These are phyloP conservation scores for Muricea muricata DNA, from an alignment of 92 coral and sea anemone genomes.

Conservation along the genomic window DNA sequence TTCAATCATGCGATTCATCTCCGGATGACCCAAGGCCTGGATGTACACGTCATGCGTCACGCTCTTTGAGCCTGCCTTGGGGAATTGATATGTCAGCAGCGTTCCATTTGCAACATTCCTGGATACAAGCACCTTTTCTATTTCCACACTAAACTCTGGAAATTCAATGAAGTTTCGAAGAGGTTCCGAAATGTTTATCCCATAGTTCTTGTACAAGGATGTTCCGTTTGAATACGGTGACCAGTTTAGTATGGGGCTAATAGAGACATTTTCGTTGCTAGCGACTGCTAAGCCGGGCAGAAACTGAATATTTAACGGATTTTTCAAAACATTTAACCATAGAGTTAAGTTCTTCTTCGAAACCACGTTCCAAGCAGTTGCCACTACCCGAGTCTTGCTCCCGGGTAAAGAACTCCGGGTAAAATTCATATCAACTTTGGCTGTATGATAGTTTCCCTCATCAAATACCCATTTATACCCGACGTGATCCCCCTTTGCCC, in stretches of 20 bases:
- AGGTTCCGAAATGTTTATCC: background rate
- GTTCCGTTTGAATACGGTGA: background rate
- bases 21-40: slow-evolving; percentile 29
- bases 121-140: background rate
- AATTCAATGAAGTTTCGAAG: background rate
- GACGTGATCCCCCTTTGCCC: slow-evolving; percentile 17
- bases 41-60: background rate
- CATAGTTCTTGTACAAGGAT: background rate
- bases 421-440: background rate
- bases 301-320: slow-evolving; percentile 14
- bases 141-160: background rate
- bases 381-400: background rate
- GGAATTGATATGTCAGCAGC: slow-evolving; percentile 2
- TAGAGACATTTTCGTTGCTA: background rate
- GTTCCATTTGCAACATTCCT: slow-evolving; percentile 10
- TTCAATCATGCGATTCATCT: slow-evolving; percentile 3
- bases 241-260: slow-evolving; percentile 3
- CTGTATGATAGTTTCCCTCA: no score
- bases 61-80: slow-evolving; percentile 4
- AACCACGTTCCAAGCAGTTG: background rate
- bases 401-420: background rate
- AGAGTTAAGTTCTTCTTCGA: background rate
- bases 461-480: slow-evolving; percentile 7
- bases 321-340: background rate
- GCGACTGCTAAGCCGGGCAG: background rate